A percentile compares a stretch with the other conserved stretches of the same genome.
phyloP scores from a whole-genome alignment of 2,888 invertebrate genomes.

The Chrysopilus asiliformis region DNA sequence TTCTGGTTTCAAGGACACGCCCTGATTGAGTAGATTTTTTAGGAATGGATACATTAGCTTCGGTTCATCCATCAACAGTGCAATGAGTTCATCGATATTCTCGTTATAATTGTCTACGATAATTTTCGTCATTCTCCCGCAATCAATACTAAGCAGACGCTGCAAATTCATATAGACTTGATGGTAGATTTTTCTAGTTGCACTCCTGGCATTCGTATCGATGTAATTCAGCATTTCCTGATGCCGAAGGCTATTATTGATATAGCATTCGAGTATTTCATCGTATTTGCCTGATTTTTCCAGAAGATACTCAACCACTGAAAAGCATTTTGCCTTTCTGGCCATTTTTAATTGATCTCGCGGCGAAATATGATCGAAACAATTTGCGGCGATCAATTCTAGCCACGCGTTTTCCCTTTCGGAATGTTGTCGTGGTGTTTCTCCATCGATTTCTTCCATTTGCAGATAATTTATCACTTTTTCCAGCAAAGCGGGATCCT shows the following conservation, averaged over 20 bases:
- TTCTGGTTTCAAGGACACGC: conserved; percentile 29
- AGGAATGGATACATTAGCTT: conserved; percentile 41
- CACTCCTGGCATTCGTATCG: conserved; percentile 33
- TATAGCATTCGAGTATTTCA: conserved; percentile 53
- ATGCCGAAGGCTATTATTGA: conserved; percentile 47
- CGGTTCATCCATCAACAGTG: conserved; percentile 28
- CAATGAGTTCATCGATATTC: conserved; percentile 36
- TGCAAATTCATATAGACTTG: conserved; percentile 38
- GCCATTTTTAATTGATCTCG: conserved; percentile 47
- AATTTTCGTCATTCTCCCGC: conserved; percentile 47
- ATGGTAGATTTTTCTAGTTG: conserved; percentile 35
- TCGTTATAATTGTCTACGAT: conserved; percentile 43
- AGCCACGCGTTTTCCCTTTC: conserved; percentile 62
- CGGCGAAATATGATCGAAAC: conserved; percentile 43
- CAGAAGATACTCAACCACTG: conserved; percentile 56
- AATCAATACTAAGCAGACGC: conserved; percentile 45
- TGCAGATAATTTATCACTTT: conserved; percentile 46
- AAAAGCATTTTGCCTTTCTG: conserved; percentile 51
- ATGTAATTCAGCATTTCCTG: conserved; percentile 48
- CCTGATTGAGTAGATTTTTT: conserved; percentile 41
- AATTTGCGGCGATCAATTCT: conserved; percentile 50
- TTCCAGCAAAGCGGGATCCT: conserved; percentile 41
- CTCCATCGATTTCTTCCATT: conserved; percentile 34
- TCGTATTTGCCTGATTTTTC: conserved; percentile 47
- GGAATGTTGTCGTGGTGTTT: conserved; percentile 39